Percentiles rank a stretch among this genome's conserved stretches.
Evolutionary conservation across 1,140 invertebrate genomes (phyloP).

Genomic region (Diorhabda carinulata): DNA sequence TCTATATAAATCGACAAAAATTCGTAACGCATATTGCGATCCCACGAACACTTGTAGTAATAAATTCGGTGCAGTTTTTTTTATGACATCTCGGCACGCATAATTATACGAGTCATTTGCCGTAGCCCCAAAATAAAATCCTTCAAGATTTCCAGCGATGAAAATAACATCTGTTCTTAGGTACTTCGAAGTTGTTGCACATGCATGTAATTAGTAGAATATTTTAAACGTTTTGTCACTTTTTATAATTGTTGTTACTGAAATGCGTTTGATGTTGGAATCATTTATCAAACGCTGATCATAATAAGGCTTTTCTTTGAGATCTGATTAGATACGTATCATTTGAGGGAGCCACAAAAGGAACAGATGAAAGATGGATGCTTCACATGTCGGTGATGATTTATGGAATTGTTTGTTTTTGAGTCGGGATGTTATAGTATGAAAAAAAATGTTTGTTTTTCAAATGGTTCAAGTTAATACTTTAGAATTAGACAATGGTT

Average conservation of each 20-base stretch:
- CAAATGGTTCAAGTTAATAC: too few relatives aligned
- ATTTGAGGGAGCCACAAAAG: background rate
- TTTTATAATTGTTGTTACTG: conserved; percentile 13
- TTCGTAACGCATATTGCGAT: too few relatives aligned
- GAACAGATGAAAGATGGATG: conserved; percentile 2
- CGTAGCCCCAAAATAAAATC: conserved; percentile 31
- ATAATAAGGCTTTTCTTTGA: background rate
- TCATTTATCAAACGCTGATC: conserved; percentile 13
- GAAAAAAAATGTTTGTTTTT: too few relatives aligned
- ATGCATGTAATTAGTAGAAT: conserved; percentile 24
- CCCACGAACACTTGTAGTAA: too few relatives aligned
- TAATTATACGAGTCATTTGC: conserved; percentile 41
- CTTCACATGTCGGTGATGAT: background rate
- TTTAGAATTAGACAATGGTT: too few relatives aligned
- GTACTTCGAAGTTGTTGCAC: conserved; percentile 13
- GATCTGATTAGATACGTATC: conserved; percentile 2
- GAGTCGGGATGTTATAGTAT: too few relatives aligned
- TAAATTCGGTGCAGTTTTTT: background rate
- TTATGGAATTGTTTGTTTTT: background rate
- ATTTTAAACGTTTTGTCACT: conserved; percentile 25
- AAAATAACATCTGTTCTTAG: conserved; percentile 18
- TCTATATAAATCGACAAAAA: too few relatives aligned
- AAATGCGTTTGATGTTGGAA: conserved; percentile 17
- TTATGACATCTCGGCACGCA: conserved; percentile 22
- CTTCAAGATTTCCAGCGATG: conserved; percentile 10